Conservation (phyloP, 1,140 invertebrate genomes). For the Saccostrea glomerata region DNA sequence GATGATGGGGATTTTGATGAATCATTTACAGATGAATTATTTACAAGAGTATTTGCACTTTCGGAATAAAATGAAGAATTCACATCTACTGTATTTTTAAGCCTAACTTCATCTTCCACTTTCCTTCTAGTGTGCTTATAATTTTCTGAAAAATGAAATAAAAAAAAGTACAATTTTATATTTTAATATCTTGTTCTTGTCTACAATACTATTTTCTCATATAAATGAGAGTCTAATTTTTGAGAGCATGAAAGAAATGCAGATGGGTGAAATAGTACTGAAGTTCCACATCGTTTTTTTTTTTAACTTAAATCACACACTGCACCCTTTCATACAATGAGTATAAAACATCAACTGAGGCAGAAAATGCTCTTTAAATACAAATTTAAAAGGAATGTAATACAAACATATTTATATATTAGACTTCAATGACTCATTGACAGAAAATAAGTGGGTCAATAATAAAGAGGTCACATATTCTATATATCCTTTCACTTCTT, state of each 20-base stretch:
- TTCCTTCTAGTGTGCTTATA: conserved; percentile 62
- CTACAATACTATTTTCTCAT: no score
- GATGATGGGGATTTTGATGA: conserved; percentile 8
- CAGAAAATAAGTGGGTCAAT: conserved; percentile 25
- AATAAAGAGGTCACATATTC: conserved; percentile 13
- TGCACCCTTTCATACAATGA: conserved; percentile 12
- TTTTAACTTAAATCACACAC: background rate
- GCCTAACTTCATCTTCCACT: conserved; percentile 28
- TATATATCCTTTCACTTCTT: conserved; percentile 21
- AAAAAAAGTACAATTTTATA: background rate
- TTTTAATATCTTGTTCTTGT: background rate
- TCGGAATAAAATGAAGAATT: conserved; percentile 37
- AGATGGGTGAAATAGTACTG: background rate
- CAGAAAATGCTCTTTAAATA: conserved; percentile 8
- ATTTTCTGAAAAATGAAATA: conserved; percentile 61
- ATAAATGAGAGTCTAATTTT: background rate
- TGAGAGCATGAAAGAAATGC: background rate
- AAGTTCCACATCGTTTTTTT: background rate
- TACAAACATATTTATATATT: conserved; percentile 12
- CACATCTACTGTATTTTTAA: background rate
- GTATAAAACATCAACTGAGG: background rate
- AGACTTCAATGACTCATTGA: conserved; percentile 30
- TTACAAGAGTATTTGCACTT: conserved; percentile 25
- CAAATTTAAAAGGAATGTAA: conserved; percentile 16
- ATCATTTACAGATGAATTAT: conserved; percentile 28